phyloP scores from a whole-genome alignment of 2,113 vertebrate genomes.

The Lepus americanus region DNA sequence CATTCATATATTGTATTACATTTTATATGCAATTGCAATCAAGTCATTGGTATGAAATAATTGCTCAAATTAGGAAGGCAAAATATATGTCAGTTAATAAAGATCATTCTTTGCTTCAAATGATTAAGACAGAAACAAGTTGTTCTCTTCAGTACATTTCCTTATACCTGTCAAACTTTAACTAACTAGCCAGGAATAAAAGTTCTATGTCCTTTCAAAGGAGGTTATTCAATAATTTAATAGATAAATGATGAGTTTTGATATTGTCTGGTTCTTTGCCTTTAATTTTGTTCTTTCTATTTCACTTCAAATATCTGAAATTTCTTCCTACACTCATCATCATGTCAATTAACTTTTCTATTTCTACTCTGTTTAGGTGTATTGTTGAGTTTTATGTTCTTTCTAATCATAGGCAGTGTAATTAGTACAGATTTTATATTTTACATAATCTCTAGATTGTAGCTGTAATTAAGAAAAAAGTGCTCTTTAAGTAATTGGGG shows the following conservation, averaged over 20 bases:
- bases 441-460: conserved; percentile 58
- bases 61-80: conserved; percentile 31
- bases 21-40: neutral
- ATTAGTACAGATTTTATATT: conserved; percentile 57
- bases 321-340: conserved; percentile 45
- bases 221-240: conserved; percentile 19
- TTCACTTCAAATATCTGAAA: conserved; percentile 37
- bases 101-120: neutral
- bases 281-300: conserved; percentile 58
- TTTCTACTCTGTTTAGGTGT: conserved; percentile 40
- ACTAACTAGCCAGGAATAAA: neutral
- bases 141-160: neutral
- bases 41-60: neutral
- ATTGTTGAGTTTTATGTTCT: conserved; percentile 36
- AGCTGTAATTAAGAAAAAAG: conserved; percentile 61
- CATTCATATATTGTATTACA: neutral
- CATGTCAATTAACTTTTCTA: conserved; percentile 62
- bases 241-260: neutral
- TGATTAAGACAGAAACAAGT: neutral
- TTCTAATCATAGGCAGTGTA: conserved; percentile 48
- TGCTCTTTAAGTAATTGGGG: neutral
- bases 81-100: conserved; percentile 31
- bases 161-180: neutral
- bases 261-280: neutral
- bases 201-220: neutral